phyloP scores from a whole-genome alignment of 2,888 invertebrate genomes.

The Chesias legatella region DNA sequence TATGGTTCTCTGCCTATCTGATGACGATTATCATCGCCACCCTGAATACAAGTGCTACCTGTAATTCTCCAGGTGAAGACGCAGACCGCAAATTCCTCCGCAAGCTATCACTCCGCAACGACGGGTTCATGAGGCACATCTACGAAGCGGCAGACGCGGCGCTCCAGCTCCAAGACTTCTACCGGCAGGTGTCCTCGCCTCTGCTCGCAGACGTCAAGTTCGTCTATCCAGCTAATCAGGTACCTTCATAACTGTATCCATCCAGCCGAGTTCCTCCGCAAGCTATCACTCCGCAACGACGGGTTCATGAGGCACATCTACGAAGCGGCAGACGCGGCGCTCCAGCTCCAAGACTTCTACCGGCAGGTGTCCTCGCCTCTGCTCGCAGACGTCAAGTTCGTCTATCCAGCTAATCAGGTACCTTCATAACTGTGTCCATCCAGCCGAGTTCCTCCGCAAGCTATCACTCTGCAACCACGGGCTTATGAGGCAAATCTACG shows the following conservation, averaged over 20 bases:
- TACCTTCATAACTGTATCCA: constrained; percentile 30
- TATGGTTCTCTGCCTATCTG: too few species aligned
- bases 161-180: constrained; percentile 84
- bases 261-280: constrained; percentile 83
- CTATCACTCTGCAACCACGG: too few species aligned
- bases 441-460: too few species aligned
- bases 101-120: constrained; percentile 83
- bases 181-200: constrained; percentile 85
- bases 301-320: constrained; percentile 87
- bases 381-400: constrained; percentile 82
- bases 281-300: constrained; percentile 82
- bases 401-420: constrained; percentile 80
- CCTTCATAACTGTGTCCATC: too few species aligned
- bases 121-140: constrained; percentile 85
- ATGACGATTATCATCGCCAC: too few species aligned
- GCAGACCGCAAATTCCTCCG: constrained; percentile 84
- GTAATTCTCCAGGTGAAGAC: constrained; percentile 68
- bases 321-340: constrained; percentile 84
- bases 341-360: constrained; percentile 85
- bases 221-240: constrained; percentile 80
- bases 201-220: constrained; percentile 83
- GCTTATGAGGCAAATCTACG: too few species aligned
- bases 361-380: constrained; percentile 85
- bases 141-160: constrained; percentile 86
- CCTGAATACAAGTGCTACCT: too few species aligned